Percentiles rank a stretch among this genome's conserved stretches.
These are phyloP conservation scores for Salmo trutta DNA, from an alignment of 2,797 vertebrate species.

Conservation along the genomic window DNA sequence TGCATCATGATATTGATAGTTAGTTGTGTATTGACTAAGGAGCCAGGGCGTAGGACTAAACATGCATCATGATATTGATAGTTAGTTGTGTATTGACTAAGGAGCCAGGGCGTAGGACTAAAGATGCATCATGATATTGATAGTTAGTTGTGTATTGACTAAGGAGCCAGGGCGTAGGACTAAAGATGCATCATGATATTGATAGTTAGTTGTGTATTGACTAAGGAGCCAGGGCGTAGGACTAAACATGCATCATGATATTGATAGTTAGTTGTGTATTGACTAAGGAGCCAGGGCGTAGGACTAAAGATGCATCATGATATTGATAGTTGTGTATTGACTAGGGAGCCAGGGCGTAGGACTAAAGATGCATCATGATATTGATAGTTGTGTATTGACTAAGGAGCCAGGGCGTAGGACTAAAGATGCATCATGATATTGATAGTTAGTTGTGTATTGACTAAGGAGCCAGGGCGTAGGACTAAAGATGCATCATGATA, in stretches of 20 bases:
- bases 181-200: constrained; percentile 31
- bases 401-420: too few relatives aligned
- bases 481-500: constrained; percentile 25
- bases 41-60: too few relatives aligned
- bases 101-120: too few relatives aligned
- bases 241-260: constrained; percentile 23
- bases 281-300: too few relatives aligned
- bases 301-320: constrained; percentile 18
- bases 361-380: constrained; percentile 24
- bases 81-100: too few relatives aligned
- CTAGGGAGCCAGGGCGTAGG: too few relatives aligned
- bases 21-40: too few relatives aligned
- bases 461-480: too few relatives aligned
- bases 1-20: constrained; percentile 31
- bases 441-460: not conserved
- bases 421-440: constrained; percentile 30
- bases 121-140: constrained; percentile 28
- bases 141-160: not conserved
- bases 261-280: not conserved
- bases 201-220: not conserved
- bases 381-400: not conserved
- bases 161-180: too few relatives aligned
- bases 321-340: constrained; percentile 13
- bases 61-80: constrained; percentile 29
- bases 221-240: too few relatives aligned